Base-by-base conservation (phyloP, 2,888 invertebrate genomes). In the Malthinus seriepunctatus region DNA sequence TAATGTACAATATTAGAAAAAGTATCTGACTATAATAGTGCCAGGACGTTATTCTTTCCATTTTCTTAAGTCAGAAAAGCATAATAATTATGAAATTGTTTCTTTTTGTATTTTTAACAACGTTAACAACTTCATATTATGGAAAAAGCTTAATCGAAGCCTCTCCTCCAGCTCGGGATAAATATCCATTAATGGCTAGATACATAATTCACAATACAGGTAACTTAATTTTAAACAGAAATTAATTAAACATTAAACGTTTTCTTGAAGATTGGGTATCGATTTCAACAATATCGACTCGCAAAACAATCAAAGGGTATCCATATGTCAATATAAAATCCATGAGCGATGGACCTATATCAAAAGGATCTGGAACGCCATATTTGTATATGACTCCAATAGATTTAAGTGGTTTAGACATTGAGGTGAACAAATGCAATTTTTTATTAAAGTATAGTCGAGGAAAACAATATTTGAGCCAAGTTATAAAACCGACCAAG, bases 331-430 rank as follows among this genome's bases (percentile, higher is more conserved):
- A 86, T 67, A 81, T 90, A 1, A 86, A 87, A 70, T 89, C 90
- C 0, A 78, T 89, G 34, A 86, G 86, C 48, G 91, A 91, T 76
- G 91, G 91, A 0, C 83, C 86, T 0, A 66, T 82, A 32, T 79
- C 81, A 8, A 86, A 86, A 69, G 88, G 90, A 9, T 86, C 87
- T 3, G 91, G 91, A 32, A 76, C 87, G 46, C 89, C 90, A 1
- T 91, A 89, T 73, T 81, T 91, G 73, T 90, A 88, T 73, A 83
- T 90, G 78, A 88, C 89, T 2, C 85, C 86, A 1, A 75, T 89
- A 76, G 90, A 91, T 69, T 85, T 86, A 66, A 84, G 88, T 11
- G 86, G 86, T 14, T 80, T 82, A 63, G 90, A 90, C 78, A 77
- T 90, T 62, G 65, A 80, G 73, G 90, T 90, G 80, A 75, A 78